Percentiles rank a stretch among this genome's conserved stretches.
Conservation (phyloP, 2,888 invertebrate species). For the Pollenia amentaria region DNA sequence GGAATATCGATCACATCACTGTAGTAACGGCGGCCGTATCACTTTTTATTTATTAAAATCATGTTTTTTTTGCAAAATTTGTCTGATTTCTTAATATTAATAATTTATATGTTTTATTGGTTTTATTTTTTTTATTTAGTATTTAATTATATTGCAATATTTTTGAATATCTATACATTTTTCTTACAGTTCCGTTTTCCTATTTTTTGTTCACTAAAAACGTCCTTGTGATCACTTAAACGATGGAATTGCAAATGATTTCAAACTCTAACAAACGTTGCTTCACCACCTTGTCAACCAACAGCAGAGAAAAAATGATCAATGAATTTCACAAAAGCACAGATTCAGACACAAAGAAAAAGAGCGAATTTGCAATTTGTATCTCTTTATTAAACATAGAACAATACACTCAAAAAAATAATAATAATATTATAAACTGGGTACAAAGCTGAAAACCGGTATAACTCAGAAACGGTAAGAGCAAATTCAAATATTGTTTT, state of each 20-base stretch:
- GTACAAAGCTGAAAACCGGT: too few relatives aligned
- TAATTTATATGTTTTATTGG: background rate
- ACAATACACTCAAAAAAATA: slow-evolving; percentile 32
- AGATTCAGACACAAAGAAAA: background rate
- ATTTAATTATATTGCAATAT: background rate
- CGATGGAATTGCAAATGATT: slow-evolving; percentile 68
- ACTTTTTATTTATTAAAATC: background rate
- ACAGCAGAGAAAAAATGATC: slow-evolving; percentile 56
- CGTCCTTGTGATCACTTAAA: slow-evolving; percentile 63
- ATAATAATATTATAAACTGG: too few relatives aligned
- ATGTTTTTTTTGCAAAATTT: background rate
- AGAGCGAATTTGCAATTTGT: slow-evolving; percentile 18
- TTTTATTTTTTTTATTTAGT: slow-evolving; percentile 4
- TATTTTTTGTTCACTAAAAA: slow-evolving; percentile 1
- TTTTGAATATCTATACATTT: background rate
- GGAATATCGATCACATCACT: slow-evolving; percentile 3
- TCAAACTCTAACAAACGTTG: slow-evolving; percentile 52
- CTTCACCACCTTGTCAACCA: slow-evolving; percentile 52
- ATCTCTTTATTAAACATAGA: slow-evolving; percentile 16
- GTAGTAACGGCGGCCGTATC: background rate
- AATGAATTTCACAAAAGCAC: slow-evolving; percentile 59
- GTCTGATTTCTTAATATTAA: background rate
- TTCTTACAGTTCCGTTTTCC: background rate
- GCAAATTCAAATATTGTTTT: too few relatives aligned
- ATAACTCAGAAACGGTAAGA: too few relatives aligned